Conservation (phyloP, 2,888 invertebrate genomes). For the Dolomedes plantarius region DNA sequence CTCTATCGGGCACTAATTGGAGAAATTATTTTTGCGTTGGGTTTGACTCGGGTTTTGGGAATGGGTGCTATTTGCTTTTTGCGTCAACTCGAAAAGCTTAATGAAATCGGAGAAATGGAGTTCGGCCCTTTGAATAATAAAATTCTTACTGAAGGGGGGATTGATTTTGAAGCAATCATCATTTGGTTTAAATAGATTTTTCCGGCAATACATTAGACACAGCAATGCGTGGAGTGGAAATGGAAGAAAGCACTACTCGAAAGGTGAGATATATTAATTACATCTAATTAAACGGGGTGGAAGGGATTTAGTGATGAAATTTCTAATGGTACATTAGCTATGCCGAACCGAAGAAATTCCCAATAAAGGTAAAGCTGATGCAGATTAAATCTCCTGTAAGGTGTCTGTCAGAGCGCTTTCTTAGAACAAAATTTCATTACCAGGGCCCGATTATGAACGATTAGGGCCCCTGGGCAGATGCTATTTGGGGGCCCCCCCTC, state of each 20-base stretch:
- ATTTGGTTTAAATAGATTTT: slow-evolving; percentile 2
- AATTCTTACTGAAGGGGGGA: not conserved
- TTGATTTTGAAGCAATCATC: not conserved
- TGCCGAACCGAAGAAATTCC: too few species aligned
- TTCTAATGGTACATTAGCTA: too few species aligned
- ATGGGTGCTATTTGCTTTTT: slow-evolving; percentile 14
- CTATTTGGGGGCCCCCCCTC: too few species aligned
- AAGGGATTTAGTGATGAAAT: not conserved
- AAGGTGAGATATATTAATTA: not conserved
- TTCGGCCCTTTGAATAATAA: slow-evolving; percentile 4
- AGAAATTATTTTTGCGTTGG: slow-evolving; percentile 15
- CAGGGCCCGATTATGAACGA: too few species aligned
- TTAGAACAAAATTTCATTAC: too few species aligned
- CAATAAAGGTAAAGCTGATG: too few species aligned
- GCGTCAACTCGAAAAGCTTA: not conserved
- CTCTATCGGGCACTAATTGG: slow-evolving; percentile 54
- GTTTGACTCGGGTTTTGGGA: not conserved
- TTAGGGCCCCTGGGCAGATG: too few species aligned
- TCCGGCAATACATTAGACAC: too few species aligned
- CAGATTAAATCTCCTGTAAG: too few species aligned
- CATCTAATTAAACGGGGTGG: not conserved
- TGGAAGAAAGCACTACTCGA: too few species aligned
- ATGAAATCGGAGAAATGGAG: slow-evolving; percentile 12
- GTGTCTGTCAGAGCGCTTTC: too few species aligned
- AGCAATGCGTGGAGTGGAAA: too few species aligned